Conservation (phyloP, 2,888 invertebrate species). For the Dicycla oo region DNA sequence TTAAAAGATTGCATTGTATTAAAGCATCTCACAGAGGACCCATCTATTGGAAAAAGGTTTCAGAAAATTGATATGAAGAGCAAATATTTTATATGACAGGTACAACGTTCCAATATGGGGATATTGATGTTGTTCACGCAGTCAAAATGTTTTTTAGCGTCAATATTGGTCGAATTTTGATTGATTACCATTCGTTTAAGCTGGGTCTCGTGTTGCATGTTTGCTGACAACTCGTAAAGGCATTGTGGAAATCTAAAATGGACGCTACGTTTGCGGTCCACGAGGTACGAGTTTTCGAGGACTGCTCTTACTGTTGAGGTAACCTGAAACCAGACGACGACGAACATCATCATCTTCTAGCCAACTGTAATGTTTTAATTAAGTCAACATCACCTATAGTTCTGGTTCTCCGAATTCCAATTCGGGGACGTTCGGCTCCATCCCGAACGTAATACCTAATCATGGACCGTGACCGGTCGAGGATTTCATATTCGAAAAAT, state of each 20-base stretch:
- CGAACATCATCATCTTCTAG: conserved; percentile 20
- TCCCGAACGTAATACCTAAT: conserved; percentile 43
- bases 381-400: conserved; percentile 25
- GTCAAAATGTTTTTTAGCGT: conserved; percentile 29
- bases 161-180: conserved; percentile 45
- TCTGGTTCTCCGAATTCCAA: conserved; percentile 28
- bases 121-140: conserved; percentile 46
- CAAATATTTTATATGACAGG: conserved; percentile 42
- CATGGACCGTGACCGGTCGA: conserved; percentile 45
- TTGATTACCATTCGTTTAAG: conserved; percentile 46
- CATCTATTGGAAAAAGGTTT: conserved; percentile 44
- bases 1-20: conserved; percentile 50
- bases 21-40: conserved; percentile 23
- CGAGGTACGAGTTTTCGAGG: conserved; percentile 20
- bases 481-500: conserved; percentile 48
- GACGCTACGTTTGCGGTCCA: conserved; percentile 10
- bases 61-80: conserved; percentile 40
- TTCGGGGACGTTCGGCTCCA: conserved; percentile 18
- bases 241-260: conserved; percentile 41
- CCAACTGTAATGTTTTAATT: conserved; percentile 38
- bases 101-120: conserved; percentile 39
- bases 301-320: conserved; percentile 7
- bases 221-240: conserved; percentile 21
- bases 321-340: conserved; percentile 2
- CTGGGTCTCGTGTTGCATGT: conserved; percentile 17